Evolutionary conservation across 2,888 invertebrate genomes (phyloP).

Genomic region (Polyommatus icarus): DNA sequence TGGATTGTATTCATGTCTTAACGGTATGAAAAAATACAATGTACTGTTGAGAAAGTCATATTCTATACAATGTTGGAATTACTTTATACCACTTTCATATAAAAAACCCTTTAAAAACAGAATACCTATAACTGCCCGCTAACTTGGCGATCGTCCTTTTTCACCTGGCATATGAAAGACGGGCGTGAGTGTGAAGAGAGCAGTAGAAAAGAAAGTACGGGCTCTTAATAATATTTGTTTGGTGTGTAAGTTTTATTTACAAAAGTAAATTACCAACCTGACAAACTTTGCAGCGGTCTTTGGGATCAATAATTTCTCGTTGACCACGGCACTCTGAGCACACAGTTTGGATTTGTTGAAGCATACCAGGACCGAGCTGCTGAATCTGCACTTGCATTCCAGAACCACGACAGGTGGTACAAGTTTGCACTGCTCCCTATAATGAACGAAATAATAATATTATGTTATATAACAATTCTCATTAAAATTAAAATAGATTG

Average conservation of each 20-base stretch:
- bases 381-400: conserved; percentile 88
- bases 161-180: too few relatives aligned
- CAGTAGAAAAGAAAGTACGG: too few relatives aligned
- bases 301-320: conserved; percentile 91
- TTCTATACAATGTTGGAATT: too few relatives aligned
- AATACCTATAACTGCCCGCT: too few relatives aligned
- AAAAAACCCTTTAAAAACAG: too few relatives aligned
- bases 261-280: conserved; percentile 60
- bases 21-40: too few relatives aligned
- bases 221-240: too few relatives aligned
- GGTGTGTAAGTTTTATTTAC: background rate
- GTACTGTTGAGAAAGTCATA: too few relatives aligned
- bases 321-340: conserved; percentile 94
- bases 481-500: background rate
- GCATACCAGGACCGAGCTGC: conserved; percentile 82
- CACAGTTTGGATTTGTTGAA: conserved; percentile 94
- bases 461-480: background rate
- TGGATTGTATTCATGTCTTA: too few relatives aligned
- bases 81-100: too few relatives aligned
- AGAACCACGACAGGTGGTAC: conserved; percentile 91
- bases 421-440: conserved; percentile 90
- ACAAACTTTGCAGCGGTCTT: conserved; percentile 96
- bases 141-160: too few relatives aligned
- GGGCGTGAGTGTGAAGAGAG: too few relatives aligned
- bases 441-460: background rate